Base-by-base conservation (phyloP, 2,113 vertebrate species). In the Erpornis zantholeuca region DNA sequence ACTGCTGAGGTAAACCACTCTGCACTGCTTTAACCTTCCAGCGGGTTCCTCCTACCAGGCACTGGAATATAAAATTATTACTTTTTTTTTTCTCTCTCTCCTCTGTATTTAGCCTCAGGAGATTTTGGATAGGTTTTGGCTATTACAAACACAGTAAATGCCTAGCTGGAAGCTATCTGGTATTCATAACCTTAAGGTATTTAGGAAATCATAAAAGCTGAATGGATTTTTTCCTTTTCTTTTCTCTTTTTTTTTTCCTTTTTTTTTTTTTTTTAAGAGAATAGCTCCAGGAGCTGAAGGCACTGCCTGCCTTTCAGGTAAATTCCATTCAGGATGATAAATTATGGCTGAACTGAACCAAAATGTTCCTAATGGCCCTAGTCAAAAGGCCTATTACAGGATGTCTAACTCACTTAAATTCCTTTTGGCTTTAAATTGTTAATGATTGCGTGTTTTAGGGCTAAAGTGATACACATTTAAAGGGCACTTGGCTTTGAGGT, bases 371-470 rank as follows among this genome's bases (percentile, higher is more conserved):
- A 97, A 97, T 97, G 94, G 92, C 88, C 86, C 61, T 88, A 95
- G 96, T 96, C 96, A 95, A 96, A 97, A 94, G 95, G 82, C 92
- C 96, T 96, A 96, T 98, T 98, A 97, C 75, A 96, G 95, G 78
- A 95, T 97, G 97, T 97, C 97, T 96, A 97, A 97, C 96, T 97
- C 97, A 94, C 96, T 98, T 97, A 97, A 95, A 95, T 97, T 97
- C 86, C 95, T 97, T 97, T 98, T 95, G 96, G 82, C 88, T 95
- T 97, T 97, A 97, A 96, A 97, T 96, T 42, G 45, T 91, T 97
- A 95, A 96, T 96, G 94, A 95, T 97, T 88, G 94, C 52, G 57
- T 94, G 96, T 97, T 97, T 97, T 95, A 97, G 20, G 61, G 82
- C 90, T 94, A 49, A 91, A 96, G 50, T 69, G 61, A 68, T 94